These are phyloP conservation scores for Eubasilissa splendida DNA, from an alignment of 2,888 invertebrate species.

Conservation along the genomic window DNA sequence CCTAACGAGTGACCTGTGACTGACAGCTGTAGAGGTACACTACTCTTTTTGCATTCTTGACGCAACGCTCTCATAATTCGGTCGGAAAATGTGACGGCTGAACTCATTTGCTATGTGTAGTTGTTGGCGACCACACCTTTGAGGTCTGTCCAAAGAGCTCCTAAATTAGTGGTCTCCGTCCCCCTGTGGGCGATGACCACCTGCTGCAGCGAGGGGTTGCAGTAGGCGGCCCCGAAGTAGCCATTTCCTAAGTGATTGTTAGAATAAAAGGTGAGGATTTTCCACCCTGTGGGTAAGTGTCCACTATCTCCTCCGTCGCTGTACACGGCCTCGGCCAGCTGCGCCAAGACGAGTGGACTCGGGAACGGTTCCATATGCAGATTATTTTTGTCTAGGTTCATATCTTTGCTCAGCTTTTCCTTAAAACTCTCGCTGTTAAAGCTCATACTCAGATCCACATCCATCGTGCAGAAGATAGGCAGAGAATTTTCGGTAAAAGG, in stretches of 20 bases:
- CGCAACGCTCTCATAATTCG: neutral
- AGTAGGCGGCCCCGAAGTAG: neutral
- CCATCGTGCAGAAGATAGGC: too few species aligned
- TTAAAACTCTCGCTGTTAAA: too few species aligned
- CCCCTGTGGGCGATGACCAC: conserved; percentile 1
- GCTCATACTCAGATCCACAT: too few species aligned
- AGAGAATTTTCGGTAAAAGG: too few species aligned
- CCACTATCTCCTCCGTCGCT: neutral
- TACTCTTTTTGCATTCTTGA: neutral
- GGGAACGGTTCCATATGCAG: neutral
- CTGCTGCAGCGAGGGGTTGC: neutral
- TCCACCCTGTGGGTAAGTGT: neutral
- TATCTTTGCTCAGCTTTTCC: too few species aligned
- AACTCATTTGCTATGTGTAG: neutral
- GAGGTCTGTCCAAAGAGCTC: neutral
- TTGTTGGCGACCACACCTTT: neutral
- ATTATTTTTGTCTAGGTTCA: neutral
- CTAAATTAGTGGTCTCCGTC: neutral
- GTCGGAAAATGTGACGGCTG: neutral
- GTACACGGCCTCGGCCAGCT: neutral
- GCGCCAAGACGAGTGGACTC: neutral
- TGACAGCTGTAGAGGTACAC: neutral
- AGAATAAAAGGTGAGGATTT: neutral
- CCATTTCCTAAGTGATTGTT: neutral
- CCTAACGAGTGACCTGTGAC: neutral